Evolutionary conservation across 2,888 invertebrate species (phyloP).

Genomic region (Lasioglossum leucozonium): DNA sequence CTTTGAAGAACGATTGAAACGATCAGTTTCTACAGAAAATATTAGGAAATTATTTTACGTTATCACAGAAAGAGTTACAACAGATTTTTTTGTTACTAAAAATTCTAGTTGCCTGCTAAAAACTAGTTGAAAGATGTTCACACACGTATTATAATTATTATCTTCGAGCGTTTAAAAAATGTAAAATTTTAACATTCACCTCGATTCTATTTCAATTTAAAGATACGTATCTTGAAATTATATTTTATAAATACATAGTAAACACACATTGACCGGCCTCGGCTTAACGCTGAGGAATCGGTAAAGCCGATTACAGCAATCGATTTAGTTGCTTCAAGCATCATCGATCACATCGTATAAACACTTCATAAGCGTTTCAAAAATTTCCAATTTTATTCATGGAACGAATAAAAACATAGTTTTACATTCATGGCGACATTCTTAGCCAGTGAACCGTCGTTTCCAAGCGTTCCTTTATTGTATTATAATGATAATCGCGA

Average conservation of each 20-base stretch:
- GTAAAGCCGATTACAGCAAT: background rate
- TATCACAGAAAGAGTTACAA: too few species aligned
- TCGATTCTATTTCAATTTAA: background rate
- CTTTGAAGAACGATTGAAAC: background rate
- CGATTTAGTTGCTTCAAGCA: slow-evolving; percentile 2
- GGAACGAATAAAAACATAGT: background rate
- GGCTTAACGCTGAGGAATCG: background rate
- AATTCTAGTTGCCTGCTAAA: too few species aligned
- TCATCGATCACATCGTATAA: background rate
- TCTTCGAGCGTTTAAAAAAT: background rate
- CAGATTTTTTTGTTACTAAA: too few species aligned
- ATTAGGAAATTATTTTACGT: background rate
- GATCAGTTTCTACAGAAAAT: background rate
- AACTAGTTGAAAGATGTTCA: too few species aligned
- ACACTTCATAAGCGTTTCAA: background rate
- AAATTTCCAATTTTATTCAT: background rate
- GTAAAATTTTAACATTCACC: background rate
- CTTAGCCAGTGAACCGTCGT: background rate
- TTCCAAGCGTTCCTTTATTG: background rate
- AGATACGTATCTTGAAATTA: background rate
- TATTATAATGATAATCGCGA: slow-evolving; percentile 27
- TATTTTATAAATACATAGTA: background rate
- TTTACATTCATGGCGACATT: background rate
- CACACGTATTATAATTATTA: background rate
- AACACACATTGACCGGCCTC: background rate